phyloP scores from a whole-genome alignment of 2,113 vertebrate species.

The Hylia prasina region DNA sequence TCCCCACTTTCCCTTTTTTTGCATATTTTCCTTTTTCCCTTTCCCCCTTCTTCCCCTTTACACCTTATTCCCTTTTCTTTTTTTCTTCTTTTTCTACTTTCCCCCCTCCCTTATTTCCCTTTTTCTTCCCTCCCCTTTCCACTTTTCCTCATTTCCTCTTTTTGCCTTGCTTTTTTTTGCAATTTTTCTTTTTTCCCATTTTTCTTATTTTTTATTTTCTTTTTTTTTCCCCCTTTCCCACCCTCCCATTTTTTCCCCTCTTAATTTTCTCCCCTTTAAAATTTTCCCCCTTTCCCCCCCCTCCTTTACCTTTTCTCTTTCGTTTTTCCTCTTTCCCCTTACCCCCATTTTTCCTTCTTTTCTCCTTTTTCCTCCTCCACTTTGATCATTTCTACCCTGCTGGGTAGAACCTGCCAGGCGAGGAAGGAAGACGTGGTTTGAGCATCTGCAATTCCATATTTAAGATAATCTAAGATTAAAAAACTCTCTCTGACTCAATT shows the following conservation, averaged over 20 bases:
- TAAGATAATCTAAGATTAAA: not conserved
- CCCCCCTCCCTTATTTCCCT: not conserved
- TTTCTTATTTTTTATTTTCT: not conserved
- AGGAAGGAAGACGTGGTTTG: not conserved
- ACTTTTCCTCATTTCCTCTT: not conserved
- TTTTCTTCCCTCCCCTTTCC: not conserved
- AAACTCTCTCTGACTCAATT: not conserved
- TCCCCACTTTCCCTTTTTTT: not conserved
- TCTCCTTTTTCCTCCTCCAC: not conserved
- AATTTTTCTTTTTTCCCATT: not conserved
- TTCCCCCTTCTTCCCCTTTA: not conserved
- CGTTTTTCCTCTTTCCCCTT: not conserved
- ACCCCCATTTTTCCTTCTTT: not conserved
- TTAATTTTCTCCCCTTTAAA: not conserved
- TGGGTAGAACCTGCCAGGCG: not conserved
- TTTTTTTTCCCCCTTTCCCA: rapidly evolving
- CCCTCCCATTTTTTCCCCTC: rapidly evolving
- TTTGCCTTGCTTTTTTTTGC: not conserved
- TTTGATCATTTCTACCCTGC: not conserved
- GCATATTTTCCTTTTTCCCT: not conserved
- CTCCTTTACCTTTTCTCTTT: not conserved
- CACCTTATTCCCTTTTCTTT: not conserved
- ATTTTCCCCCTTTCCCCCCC: rapidly evolving
- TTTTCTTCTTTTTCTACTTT: not conserved
- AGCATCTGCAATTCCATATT: not conserved